Conservation (phyloP, 2,888 invertebrate species). For the Cantharis flavilabris region DNA sequence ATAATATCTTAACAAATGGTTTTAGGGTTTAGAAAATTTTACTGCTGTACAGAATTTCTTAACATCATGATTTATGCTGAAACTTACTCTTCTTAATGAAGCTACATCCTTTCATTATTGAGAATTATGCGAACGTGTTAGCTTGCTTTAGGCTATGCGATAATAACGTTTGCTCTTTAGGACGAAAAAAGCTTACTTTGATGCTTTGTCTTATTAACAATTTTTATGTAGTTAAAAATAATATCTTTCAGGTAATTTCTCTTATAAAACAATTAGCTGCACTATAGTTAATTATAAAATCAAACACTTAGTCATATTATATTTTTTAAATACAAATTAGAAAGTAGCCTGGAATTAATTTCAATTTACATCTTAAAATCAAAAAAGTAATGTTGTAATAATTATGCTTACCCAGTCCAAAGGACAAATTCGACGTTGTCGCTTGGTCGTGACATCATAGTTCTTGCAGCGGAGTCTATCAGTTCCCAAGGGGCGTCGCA, state of each 20-base stretch:
- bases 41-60: slow-evolving; percentile 17
- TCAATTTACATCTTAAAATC: background rate
- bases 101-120: slow-evolving; percentile 17
- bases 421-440: slow-evolving; percentile 91
- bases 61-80: slow-evolving; percentile 17
- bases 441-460: slow-evolving; percentile 82
- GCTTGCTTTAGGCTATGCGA: slow-evolving; percentile 5
- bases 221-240: background rate
- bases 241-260: background rate
- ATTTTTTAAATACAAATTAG: background rate
- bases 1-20: slow-evolving; percentile 13
- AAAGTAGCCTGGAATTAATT: background rate
- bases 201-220: background rate
- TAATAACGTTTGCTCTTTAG: background rate
- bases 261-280: background rate
- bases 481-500: slow-evolving; percentile 91
- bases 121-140: slow-evolving; percentile 13
- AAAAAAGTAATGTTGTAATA: background rate
- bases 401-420: slow-evolving; percentile 84
- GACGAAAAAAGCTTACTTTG: background rate
- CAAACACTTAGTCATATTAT: background rate
- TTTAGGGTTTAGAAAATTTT: slow-evolving; percentile 18
- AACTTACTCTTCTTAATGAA: slow-evolving; percentile 23
- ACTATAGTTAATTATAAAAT: background rate
- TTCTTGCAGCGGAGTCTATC: slow-evolving; percentile 83